A percentile compares a stretch with the other conserved stretches of the same genome.
Evolutionary conservation across 2,888 invertebrate species (phyloP).

Genomic region (Cantharis rustica): DNA sequence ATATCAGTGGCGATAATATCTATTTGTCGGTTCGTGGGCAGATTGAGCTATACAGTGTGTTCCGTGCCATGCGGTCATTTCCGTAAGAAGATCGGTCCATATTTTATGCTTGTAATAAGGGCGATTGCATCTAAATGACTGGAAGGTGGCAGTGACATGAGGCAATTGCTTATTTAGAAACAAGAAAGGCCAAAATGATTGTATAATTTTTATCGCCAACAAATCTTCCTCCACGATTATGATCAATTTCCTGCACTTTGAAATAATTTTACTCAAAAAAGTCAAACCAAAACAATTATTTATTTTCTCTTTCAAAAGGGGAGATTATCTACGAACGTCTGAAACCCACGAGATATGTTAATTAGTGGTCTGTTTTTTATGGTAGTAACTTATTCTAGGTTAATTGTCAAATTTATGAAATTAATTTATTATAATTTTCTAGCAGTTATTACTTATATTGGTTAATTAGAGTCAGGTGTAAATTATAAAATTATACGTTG

Average conservation of each 20-base stretch:
- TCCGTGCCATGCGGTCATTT: conserved; percentile 50
- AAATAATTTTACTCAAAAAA: not conserved
- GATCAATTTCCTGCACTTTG: not conserved
- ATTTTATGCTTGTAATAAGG: conserved; percentile 50
- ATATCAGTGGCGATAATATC: conserved; percentile 46
- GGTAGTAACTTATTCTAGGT: not conserved
- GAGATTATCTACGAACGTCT: not conserved
- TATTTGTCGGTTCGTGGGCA: conserved; percentile 46
- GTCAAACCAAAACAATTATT: not conserved
- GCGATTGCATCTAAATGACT: conserved; percentile 49
- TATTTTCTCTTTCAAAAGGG: not conserved
- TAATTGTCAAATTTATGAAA: not conserved
- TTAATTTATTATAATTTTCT: not conserved
- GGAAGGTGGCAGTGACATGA: conserved; percentile 43
- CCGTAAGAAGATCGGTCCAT: conserved; percentile 47
- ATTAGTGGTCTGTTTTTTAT: not conserved
- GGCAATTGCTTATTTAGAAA: conserved; percentile 43
- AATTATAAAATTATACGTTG: conserved; percentile 1
- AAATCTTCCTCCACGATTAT: not conserved
- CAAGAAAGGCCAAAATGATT: conserved; percentile 19
- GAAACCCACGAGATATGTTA: not conserved
- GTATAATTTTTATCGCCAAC: not conserved
- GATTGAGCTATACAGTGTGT: conserved; percentile 49
- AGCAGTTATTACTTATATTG: not conserved
- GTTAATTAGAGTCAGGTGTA: not conserved